Evolutionary conservation across 1,140 invertebrate species (phyloP).

Genomic region (Harpegnathos saltator): DNA sequence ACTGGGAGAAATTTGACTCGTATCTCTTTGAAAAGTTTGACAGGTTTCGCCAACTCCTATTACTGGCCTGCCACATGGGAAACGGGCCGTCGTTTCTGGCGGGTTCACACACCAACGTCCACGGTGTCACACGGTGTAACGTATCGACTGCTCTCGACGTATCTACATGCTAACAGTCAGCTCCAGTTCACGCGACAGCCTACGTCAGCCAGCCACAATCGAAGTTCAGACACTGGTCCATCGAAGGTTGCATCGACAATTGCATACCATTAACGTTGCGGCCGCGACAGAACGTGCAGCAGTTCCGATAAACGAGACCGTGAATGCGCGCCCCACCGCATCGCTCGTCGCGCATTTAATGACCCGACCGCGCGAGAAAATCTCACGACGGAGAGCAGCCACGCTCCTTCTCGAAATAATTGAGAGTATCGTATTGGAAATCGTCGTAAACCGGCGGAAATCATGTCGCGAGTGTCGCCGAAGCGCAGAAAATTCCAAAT

Average conservation of each 20-base stretch:
- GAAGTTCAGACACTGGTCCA: conserved; percentile 74
- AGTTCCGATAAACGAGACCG: conserved; percentile 67
- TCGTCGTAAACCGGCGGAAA: no score
- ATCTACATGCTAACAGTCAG: conserved; percentile 75
- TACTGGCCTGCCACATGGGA: conserved; percentile 74
- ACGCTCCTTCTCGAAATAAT: background rate
- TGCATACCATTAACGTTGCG: conserved; percentile 73
- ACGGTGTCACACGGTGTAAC: conserved; percentile 76
- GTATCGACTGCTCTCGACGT: conserved; percentile 76
- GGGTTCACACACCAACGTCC: conserved; percentile 69
- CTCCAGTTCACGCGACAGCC: conserved; percentile 71
- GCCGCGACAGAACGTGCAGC: conserved; percentile 52
- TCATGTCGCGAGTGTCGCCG: no score
- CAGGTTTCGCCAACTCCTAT: conserved; percentile 73
- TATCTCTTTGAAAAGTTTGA: conserved; percentile 75
- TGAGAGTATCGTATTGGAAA: background rate
- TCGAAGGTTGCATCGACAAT: conserved; percentile 75
- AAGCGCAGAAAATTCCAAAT: no score
- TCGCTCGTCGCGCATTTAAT: conserved; percentile 7
- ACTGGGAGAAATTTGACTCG: conserved; percentile 71
- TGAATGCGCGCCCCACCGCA: conserved; percentile 7
- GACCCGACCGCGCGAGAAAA: background rate
- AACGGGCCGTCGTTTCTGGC: conserved; percentile 68
- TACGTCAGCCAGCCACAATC: conserved; percentile 69
- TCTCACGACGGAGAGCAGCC: background rate